Base-by-base conservation (phyloP, 2,888 invertebrate genomes). In the Tolmerus cingulatus region DNA sequence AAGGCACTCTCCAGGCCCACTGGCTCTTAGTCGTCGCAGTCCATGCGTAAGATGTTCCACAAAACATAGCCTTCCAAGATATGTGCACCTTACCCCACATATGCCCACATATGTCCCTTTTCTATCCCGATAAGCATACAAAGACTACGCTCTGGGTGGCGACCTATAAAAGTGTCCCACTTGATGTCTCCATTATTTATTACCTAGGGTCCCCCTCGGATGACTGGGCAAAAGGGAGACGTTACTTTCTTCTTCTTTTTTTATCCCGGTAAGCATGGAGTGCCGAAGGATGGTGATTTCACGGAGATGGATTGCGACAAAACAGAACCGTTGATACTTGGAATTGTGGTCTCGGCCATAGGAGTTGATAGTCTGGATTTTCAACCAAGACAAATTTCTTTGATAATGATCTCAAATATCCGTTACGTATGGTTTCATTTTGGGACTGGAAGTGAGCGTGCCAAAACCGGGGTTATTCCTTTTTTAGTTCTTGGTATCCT, bases 131-230 rank as follows among this genome's bases (percentile, higher is more conserved):
- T 51, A 40, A 66, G 46, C 46, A 74, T 66, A 84, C 84, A 37
- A 34, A 51, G 19, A 66, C 27, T 74, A 27, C n/a, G 37, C 23
- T 12, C 43, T 74, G 74, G 30, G 37, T 30, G 74, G 43, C 46
- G 46, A 30, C 85, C 85, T 74, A 85, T 85, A 85, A 85, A 85
- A 85, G 40, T 85, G 85, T 85, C 85, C 74, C 43, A 40, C 74
- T 85, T 85, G 85, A 85, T 85, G 85, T 74, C 85, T 85, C 74
- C 85, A 85, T 85, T 85, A 85, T 85, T 85, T 85, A 85, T 85
- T 74, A 74, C 74, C 85, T 74, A 43, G 23, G 85, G 46, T 85
- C 74, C 46, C 66, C 40, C 46, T 66, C 74, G n/a, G 85, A 85
- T 85, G 74, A 85, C 74, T 74, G 74, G 85, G 74, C 74, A 74